These are phyloP conservation scores for Sparus aurata DNA, from an alignment of 2,797 vertebrate genomes.

Conservation along the genomic window DNA sequence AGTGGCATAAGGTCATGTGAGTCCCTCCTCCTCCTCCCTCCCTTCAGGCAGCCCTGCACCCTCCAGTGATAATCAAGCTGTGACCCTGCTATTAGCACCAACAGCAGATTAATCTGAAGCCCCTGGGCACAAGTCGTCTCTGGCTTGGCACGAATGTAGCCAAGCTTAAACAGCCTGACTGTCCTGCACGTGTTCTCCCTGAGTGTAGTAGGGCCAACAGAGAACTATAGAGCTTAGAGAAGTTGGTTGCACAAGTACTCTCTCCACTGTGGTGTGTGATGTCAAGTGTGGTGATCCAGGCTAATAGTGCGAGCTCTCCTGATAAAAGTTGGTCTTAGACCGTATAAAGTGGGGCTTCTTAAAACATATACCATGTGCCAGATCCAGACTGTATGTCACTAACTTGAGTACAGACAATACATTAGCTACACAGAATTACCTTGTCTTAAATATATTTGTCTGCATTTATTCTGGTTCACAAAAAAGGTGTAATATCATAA, in stretches of 20 bases:
- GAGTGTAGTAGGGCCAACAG: background rate
- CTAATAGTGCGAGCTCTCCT: background rate
- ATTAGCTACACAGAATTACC: background rate
- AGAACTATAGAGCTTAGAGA: background rate
- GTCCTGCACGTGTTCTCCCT: conserved; percentile 13
- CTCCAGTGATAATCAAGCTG: conserved; percentile 56
- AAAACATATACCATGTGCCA: background rate
- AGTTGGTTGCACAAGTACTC: background rate
- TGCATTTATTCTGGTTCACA: background rate
- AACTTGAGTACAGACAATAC: background rate
- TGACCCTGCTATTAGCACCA: conserved; percentile 51
- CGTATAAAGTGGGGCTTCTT: background rate
- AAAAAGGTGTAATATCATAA: background rate
- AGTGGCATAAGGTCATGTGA: conserved; percentile 35
- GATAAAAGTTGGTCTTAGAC: background rate
- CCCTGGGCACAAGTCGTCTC: conserved; percentile 24
- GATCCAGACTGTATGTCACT: background rate
- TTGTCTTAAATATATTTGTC: background rate
- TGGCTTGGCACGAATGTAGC: conserved; percentile 24
- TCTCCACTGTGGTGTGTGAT: background rate
- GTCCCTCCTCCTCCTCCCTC: background rate
- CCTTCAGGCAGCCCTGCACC: conserved; percentile 3
- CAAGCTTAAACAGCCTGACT: background rate
- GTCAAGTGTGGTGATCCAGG: too few species aligned
- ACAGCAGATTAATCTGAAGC: conserved; percentile 52